Conservation (phyloP, 2,797 vertebrate genomes). For the Onychomys arenicola region DNA sequence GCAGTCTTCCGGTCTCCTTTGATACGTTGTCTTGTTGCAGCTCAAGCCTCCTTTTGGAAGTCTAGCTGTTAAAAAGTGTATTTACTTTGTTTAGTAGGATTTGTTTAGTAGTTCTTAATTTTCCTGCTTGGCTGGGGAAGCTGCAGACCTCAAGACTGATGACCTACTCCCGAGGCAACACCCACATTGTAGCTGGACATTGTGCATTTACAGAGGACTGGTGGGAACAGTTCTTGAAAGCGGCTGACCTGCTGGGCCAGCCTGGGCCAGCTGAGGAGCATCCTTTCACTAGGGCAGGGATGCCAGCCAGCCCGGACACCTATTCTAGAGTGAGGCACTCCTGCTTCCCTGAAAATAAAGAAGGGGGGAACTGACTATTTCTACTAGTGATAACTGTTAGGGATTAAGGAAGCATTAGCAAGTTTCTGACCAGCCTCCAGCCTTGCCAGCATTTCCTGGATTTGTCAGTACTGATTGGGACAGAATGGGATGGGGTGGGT, state of each 20-base stretch:
- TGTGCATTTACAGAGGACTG: neutral
- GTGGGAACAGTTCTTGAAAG: neutral
- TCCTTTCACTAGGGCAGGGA: neutral
- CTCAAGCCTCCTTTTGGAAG: neutral
- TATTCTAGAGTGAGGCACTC: neutral
- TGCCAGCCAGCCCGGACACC: neutral
- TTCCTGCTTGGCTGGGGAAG: constrained; percentile 18
- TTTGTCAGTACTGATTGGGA: neutral
- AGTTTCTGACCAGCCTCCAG: neutral
- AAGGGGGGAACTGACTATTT: neutral
- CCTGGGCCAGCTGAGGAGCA: neutral
- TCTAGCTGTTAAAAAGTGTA: neutral
- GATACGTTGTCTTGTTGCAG: neutral
- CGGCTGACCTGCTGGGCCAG: neutral
- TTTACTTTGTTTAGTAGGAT: neutral
- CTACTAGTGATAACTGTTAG: neutral
- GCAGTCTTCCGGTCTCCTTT: neutral
- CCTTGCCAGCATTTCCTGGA: neutral
- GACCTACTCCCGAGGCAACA: neutral
- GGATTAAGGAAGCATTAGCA: neutral
- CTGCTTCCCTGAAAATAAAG: neutral
- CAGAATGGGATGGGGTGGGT: neutral
- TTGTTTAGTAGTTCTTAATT: neutral
- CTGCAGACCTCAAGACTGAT: neutral
- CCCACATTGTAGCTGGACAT: neutral